Conservation (phyloP, 2,797 vertebrate species). For the Cryptoblepharus egeriae region DNA sequence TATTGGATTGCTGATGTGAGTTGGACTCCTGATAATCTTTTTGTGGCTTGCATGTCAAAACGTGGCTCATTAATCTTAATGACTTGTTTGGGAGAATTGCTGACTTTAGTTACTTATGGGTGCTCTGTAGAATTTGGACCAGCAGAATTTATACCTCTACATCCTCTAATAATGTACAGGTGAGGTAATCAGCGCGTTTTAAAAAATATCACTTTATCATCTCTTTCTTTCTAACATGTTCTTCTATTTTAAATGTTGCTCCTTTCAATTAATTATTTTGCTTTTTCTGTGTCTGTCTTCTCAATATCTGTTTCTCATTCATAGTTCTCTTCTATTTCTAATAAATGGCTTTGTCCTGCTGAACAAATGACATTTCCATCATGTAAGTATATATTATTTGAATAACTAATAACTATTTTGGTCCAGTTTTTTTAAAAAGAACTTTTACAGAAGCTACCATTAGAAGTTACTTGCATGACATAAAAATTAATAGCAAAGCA, state of each 20-base stretch:
- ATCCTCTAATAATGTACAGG: constrained; percentile 93
- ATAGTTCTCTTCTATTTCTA: constrained; percentile 76
- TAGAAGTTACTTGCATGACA: constrained; percentile 13
- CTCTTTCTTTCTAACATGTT: constrained; percentile 49
- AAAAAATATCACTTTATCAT: background rate
- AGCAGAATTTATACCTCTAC: constrained; percentile 94
- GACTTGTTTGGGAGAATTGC: constrained; percentile 86
- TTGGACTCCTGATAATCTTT: constrained; percentile 90
- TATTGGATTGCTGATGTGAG: constrained; percentile 93
- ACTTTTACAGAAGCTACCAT: constrained; percentile 19
- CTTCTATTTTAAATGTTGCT: constrained; percentile 50
- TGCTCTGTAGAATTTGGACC: constrained; percentile 94
- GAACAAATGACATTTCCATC: constrained; percentile 69
- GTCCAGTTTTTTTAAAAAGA: background rate
- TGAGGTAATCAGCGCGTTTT: constrained; percentile 63
- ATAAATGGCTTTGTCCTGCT: constrained; percentile 69
- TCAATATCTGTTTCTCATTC: constrained; percentile 74
- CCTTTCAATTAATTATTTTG: constrained; percentile 60
- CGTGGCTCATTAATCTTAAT: constrained; percentile 91
- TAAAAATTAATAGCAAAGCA: constrained; percentile 16
- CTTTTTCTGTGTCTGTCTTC: constrained; percentile 66
- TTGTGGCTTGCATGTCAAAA: constrained; percentile 93
- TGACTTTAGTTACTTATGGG: constrained; percentile 87
- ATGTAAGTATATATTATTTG: constrained; percentile 71
- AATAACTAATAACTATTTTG: constrained; percentile 38